Evolutionary conservation across 2,113 vertebrate species (phyloP), one percentile per base, ranked within the genome.

Genomic region (Pedetes capensis): DNA sequence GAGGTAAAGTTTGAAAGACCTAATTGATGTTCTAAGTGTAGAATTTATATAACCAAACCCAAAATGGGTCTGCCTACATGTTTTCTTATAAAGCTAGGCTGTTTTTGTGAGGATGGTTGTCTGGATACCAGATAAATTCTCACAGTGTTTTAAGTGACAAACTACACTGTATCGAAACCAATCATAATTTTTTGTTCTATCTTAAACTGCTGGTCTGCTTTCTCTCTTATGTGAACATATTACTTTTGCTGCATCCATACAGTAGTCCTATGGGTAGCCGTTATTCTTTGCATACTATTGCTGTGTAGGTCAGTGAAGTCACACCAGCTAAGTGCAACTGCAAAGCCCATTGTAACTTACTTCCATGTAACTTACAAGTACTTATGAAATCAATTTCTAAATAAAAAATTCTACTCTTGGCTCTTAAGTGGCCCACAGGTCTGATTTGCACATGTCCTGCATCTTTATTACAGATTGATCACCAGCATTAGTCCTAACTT

Each of bases 21-120:
- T 83, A 5, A 53, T 92, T 91, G 57, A 49, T 34, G 22, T 90
- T 87, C 85, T 87, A 42, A 75, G 59, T 97, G 95, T 87, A 83
- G 80, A 95, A 89, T 53, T 93, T 53, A 71, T 34, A 83, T 61
- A 59, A 64, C 80, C 51, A 83, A 49, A 93, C 68, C 3, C 87
- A 68, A 84, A 87, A 87, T 61, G 57, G 42, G 17, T 57, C 89
- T 87, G 57, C 87, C 92, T 82, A 53, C 55, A 0, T 80, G 84
- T 89, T 89, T 91, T 75, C 84, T 79, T 53, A 32, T 29, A 71
- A 89, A 92, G 64, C 87, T 39, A 49, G 86, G 72, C 92, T 72
- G 63, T 76, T 69, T 83, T 10, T 27, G 8, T 69, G 66, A 93
- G 57, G 22, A 76, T 29, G 14, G 51, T 49, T 80, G 39, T 93